Percentiles rank a stretch among this genome's conserved stretches.
Evolutionary conservation across 2,113 vertebrate genomes (phyloP).

Genomic region (Centropristis striata): DNA sequence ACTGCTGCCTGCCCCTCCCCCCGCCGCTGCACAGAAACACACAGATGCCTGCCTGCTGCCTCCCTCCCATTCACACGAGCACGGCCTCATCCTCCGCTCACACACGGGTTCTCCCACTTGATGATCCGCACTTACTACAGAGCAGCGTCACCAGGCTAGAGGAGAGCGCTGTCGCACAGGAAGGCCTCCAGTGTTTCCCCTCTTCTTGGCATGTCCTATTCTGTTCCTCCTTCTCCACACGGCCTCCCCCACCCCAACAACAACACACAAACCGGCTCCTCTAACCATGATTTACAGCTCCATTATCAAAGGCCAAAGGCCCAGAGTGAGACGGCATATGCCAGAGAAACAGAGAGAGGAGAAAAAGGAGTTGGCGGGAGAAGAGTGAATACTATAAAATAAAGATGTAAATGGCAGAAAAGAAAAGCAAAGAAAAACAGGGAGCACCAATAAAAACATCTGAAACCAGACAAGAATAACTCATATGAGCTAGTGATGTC

Average conservation of each 20-base stretch:
- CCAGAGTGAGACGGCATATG: constrained; percentile 3
- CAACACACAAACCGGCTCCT: constrained; percentile 13
- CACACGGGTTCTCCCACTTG: constrained; percentile 39
- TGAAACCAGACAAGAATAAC: neutral
- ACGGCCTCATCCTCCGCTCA: constrained; percentile 28
- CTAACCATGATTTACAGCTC: constrained; percentile 60
- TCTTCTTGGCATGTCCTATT: neutral
- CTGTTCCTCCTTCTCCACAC: neutral
- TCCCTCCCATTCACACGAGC: constrained; percentile 59
- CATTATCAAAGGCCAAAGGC: constrained; percentile 55
- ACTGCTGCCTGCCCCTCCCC: constrained; percentile 70
- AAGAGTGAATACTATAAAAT: neutral
- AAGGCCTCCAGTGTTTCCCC: constrained; percentile 21
- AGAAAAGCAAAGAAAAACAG: neutral
- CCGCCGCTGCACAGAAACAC: constrained; percentile 55
- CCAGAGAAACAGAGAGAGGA: neutral
- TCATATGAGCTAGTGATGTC: neutral
- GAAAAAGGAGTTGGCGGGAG: neutral
- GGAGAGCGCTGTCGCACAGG: neutral
- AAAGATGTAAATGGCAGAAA: neutral
- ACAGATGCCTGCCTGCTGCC: constrained; percentile 63
- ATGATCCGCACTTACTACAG: constrained; percentile 29
- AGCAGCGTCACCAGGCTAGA: constrained; percentile 12
- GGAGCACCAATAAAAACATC: neutral
- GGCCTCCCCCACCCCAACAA: constrained; percentile 11